phyloP scores from a whole-genome alignment of 2,113 vertebrate species.

The Ancistrus triradiatus region DNA sequence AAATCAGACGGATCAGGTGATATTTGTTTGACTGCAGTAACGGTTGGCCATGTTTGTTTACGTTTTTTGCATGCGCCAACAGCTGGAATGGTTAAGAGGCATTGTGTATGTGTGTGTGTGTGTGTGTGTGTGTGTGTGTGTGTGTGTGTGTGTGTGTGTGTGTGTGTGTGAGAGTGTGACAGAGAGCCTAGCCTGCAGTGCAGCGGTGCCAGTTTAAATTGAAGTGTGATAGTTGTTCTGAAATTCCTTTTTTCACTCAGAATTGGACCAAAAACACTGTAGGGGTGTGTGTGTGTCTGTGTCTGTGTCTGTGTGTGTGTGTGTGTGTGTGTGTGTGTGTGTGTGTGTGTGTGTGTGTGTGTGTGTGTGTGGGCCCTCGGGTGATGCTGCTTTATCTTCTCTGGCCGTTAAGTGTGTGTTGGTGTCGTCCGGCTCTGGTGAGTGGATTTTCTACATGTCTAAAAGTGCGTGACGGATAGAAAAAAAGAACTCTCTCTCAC shows the following conservation, averaged over 20 bases:
- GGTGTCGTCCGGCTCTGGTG: constrained; percentile 18
- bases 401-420: constrained; percentile 28
- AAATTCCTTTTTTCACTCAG: neutral
- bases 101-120: neutral
- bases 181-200: no score
- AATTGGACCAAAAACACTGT: constrained; percentile 13
- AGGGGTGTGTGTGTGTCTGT: constrained; percentile 20
- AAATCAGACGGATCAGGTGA: no score
- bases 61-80: neutral
- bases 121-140: constrained; percentile 12
- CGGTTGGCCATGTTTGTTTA: constrained; percentile 1
- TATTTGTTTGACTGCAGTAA: neutral
- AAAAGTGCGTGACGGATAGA: constrained; percentile 1
- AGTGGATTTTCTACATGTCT: constrained; percentile 43
- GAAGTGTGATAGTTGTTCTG: neutral
- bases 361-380: constrained; percentile 7
- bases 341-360: constrained; percentile 15
- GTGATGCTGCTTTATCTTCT: constrained; percentile 22
- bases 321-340: constrained; percentile 31
- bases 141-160: constrained; percentile 12
- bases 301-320: constrained; percentile 16
- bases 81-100: constrained; percentile 2
- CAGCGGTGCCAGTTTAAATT: neutral
- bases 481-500: neutral
- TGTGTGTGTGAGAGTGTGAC: neutral